These are phyloP conservation scores for Phyto melanocephala DNA, from an alignment of 2,888 invertebrate genomes.

Conservation along the genomic window DNA sequence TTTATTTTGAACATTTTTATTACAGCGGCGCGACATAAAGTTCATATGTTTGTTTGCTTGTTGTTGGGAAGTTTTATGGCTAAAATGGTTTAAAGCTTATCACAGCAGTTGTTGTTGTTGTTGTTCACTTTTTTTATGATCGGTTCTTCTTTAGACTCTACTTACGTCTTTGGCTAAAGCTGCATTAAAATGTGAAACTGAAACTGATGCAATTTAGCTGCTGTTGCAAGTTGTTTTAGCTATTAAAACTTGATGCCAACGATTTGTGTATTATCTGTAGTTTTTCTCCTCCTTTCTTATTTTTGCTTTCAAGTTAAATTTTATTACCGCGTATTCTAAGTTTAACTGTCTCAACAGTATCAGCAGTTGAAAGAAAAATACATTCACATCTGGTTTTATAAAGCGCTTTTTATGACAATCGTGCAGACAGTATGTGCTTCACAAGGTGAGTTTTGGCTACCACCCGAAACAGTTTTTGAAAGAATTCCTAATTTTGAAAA, in stretches of 20 bases:
- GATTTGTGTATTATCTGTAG: background rate
- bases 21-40: slow-evolving; percentile 25
- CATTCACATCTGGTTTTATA: slow-evolving; percentile 54
- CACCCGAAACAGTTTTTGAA: too few relatives aligned
- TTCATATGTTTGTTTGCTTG: slow-evolving; percentile 21
- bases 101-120: slow-evolving; percentile 4
- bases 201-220: slow-evolving; percentile 51
- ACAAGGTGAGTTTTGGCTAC: too few relatives aligned
- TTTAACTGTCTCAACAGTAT: slow-evolving; percentile 23
- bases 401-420: slow-evolving; percentile 49
- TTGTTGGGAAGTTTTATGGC: slow-evolving; percentile 48
- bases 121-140: background rate
- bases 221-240: slow-evolving; percentile 26
- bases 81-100: slow-evolving; percentile 37
- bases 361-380: slow-evolving; percentile 45
- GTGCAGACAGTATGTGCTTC: background rate
- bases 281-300: background rate
- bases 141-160: background rate
- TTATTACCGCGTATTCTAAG: slow-evolving; percentile 53
- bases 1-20: slow-evolving; percentile 44
- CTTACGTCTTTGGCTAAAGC: background rate
- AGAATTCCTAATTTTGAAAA: too few relatives aligned
- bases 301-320: slow-evolving; percentile 19
- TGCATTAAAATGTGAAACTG: slow-evolving; percentile 43
- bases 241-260: background rate